Conservation (phyloP, 2,797 vertebrate species). For the Neopelma chrysocephalum region DNA sequence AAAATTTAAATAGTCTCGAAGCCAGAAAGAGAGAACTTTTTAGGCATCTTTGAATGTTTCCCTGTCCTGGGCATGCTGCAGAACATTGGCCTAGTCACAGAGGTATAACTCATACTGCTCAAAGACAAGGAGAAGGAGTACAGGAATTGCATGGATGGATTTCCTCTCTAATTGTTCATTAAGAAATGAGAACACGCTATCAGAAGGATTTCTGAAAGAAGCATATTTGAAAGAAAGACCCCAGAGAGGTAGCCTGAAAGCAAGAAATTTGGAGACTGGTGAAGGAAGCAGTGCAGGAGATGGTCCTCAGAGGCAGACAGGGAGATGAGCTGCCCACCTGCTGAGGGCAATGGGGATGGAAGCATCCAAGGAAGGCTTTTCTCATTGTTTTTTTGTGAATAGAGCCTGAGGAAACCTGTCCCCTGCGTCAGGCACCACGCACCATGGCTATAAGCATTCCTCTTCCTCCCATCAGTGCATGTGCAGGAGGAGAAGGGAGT, state of each 20-base stretch:
- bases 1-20: background rate
- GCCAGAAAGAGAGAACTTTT: background rate
- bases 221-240: background rate
- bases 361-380: background rate
- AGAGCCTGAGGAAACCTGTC: background rate
- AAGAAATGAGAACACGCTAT: slow-evolving; percentile 18
- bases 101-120: background rate
- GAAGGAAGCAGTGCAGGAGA: background rate
- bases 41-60: background rate
- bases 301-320: background rate
- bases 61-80: background rate
- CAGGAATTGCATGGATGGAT: background rate
- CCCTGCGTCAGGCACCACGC: fast-evolving
- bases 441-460: fast-evolving
- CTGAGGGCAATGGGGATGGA: background rate
- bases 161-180: slow-evolving; percentile 21
- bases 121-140: background rate
- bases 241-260: background rate
- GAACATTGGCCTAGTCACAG: background rate
- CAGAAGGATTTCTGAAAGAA: slow-evolving; percentile 13
- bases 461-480: fast-evolving
- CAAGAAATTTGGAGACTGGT: background rate
- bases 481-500: background rate
- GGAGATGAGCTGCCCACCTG: fast-evolving
- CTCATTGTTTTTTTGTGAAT: background rate